Base-by-base conservation (phyloP, 1,140 invertebrate species). In the Penaeus indicus region DNA sequence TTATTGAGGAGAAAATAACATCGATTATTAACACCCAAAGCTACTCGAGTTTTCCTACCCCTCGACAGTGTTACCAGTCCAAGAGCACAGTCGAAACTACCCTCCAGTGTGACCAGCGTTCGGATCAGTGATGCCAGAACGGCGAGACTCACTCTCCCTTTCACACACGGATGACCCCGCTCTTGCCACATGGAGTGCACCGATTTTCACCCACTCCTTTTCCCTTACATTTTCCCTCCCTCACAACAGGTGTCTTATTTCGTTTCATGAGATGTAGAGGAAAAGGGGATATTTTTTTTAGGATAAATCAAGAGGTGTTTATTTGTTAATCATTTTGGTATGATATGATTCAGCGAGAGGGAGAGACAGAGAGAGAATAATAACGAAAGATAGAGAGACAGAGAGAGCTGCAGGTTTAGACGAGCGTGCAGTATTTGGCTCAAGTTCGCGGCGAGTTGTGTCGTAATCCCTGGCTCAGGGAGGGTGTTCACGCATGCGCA, bases 101-200 rank as follows among this genome's bases (percentile, higher is more conserved):
- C 32, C 32, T 32, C 32, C 77, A 42, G 60, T 54, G 16, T 54
- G 27, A 79, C n/a, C 27, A 22, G 77, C 47, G 60, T 22, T 79
- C 32, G 32, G 7, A 27, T 22, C 77, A 25, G 38, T 79, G 38
- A 54, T 79, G 77, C 77, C 27, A 79, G 77, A 79, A 25, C 77
- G 10, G 60, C 77, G 16, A 42, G 32, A 79, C 77, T 27, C 83
- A 84, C 75, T 86, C 84, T 86, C 75, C 84, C 84, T 86, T 86
- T 86, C 84, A 86, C 84, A 86, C 75, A 79, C 84, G 84, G 61
- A 32, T 86, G 84, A 86, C 84, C 84, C 75, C 75, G 62, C 84
- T 63, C 27, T 78, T 79, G 75, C 84, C 75, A 79, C 54, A 60
- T 3, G 32, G 22, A 2, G 22, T 22, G n/a, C 60, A 61, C 69